Base-by-base conservation (phyloP, 1,140 invertebrate species). In the Bicyclus anynana region DNA sequence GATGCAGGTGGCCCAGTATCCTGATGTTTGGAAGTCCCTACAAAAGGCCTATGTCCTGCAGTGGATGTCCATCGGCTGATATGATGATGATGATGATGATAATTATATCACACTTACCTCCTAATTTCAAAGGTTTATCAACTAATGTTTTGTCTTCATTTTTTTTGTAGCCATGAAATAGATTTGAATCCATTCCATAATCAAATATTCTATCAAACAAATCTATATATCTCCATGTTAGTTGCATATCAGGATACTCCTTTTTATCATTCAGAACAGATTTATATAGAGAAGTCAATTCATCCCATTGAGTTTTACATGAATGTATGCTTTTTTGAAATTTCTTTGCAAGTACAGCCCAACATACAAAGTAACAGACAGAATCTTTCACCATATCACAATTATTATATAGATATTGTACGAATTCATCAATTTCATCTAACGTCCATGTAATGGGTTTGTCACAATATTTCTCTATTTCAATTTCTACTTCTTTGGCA, bases 131-230 rank as follows among this genome's bases (percentile, higher is more conserved):
- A 14, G 67, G 55, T 4, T 40, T 33, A 51, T 62, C 57, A 17
- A 54, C 48, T 27, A 74, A 40, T 53, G 27, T 51, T 7, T 65
- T 37, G 14, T 51, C 29, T 50, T 61, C 60, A n/a, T 55, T 33
- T 35, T 69, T 79, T n/a, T 83, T 74, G 67, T 77, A 79, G 1
- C 72, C 74, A 12, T 69, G 61, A 1, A 88, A 49, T n/a, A 85
- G 67, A 38, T 69, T 72, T 9, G 55, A 65, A 47, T 86, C 79
- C 77, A 83, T 88, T 6, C 83, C 83, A 62, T 86, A 86, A 53
- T 83, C 84, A 71, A 86, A 88, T 62, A 86, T 84, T 33, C 73
- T 77, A 55, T 87, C 84, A 75, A 87, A 87, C 48, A 84, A 35
- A 26, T 86, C 81, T 44, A 88, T 88, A 42, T 86, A 88, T 27